Evolutionary conservation across 2,113 vertebrate species (phyloP), one percentile per base, ranked within the genome.

Genomic region (Cephalopterus ornatus): DNA sequence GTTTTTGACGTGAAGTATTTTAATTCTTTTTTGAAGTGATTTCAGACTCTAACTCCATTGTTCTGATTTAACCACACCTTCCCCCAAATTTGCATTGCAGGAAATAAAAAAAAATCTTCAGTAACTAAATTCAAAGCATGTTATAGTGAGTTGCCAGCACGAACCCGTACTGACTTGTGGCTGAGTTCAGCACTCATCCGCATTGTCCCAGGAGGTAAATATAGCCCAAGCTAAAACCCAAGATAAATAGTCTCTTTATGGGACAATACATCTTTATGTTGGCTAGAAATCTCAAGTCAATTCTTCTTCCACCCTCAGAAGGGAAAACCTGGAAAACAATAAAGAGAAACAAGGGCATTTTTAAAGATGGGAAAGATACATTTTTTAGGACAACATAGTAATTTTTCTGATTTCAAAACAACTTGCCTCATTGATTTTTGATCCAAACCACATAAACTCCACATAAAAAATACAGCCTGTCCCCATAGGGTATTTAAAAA

Each of bases 401-500:
- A 93, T 96, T 97, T 95, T 96, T 89, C 91, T 93, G 80, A 91
- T 96, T 96, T 95, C 90, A 89, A 95, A 96, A 88, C 93, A 90
- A 89, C 80, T 96, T 82, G 77, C 77, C 76, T 92, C 70, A 91
- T 62, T 91, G 95, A 85, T 93, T 95, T 95, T 94, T 91, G 80
- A 87, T 94, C 96, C 96, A 97, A 97, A 95, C 96, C 96, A 82
- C 95, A 93, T 61, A 82, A 88, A 91, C 22, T 37, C 72, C 28
- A 32, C 68, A 72, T 86, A 85, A 95, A 92, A 90, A 95, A 92
- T 85, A 62, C 22, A 93, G 92, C 41, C 24, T 85, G 28, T 95
- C 73, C 77, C 83, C 75, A 49, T 7, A 72, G 86, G 77, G 20
- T 17, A 82, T 94, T 94, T 87, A 91, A 92, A 96, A 93, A 86